A percentile compares a stretch with the other conserved stretches of the same genome.
Conservation (phyloP, 2,797 vertebrate genomes). For the Tapera naevia region DNA sequence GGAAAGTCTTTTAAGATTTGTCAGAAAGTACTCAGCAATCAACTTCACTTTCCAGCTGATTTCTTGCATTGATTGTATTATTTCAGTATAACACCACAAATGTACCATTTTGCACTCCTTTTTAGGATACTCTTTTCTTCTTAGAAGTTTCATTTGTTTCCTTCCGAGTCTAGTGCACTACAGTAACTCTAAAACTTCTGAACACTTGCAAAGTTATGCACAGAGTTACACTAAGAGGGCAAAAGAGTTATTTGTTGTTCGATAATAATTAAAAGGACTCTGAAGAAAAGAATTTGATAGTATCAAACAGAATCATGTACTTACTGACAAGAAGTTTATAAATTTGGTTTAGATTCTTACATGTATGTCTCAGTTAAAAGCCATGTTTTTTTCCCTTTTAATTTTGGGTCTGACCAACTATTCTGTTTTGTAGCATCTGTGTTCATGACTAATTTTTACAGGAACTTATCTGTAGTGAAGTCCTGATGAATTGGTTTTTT, state of each 20-base stretch:
- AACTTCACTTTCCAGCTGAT: slow-evolving; percentile 3
- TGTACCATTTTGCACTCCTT: neutral
- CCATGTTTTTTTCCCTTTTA: rapidly evolving
- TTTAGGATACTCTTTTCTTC: neutral
- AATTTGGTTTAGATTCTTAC: neutral
- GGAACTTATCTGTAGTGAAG: neutral
- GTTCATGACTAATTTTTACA: neutral
- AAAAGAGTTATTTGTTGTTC: neutral
- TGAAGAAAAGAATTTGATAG: neutral
- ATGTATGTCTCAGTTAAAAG: neutral
- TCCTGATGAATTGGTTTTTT: neutral
- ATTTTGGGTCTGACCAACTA: neutral
- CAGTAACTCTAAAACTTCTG: neutral
- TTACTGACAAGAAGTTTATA: neutral
- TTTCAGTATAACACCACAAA: neutral
- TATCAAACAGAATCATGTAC: neutral
- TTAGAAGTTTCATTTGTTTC: neutral
- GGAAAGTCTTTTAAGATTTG: neutral
- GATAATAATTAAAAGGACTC: neutral
- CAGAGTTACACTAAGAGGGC: neutral
- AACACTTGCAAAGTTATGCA: neutral
- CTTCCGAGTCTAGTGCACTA: neutral
- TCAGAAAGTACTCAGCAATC: slow-evolving; percentile 1
- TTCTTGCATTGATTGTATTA: slow-evolving; percentile 29
- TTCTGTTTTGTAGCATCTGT: neutral